Evolutionary conservation across 1,140 invertebrate species (phyloP).

Genomic region (Heliconius himera): DNA sequence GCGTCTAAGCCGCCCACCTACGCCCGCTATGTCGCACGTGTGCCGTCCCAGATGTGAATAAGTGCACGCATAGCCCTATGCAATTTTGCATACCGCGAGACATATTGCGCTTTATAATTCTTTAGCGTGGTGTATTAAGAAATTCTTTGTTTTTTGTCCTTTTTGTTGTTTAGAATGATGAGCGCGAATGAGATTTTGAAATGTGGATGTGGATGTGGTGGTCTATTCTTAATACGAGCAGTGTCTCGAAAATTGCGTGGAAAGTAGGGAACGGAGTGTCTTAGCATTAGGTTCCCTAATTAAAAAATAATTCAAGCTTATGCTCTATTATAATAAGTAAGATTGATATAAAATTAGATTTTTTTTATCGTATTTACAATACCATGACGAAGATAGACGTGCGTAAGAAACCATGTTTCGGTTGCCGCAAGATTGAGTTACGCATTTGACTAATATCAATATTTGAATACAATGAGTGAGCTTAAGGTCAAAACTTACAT

Average conservation of each 20-base stretch:
- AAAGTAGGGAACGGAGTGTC: no score
- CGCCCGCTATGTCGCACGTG: conserved; percentile 45
- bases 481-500: conserved; percentile 5
- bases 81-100: conserved; percentile 55
- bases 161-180: neutral
- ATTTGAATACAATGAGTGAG: neutral
- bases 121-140: conserved; percentile 23
- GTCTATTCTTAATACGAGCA: no score
- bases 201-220: no score
- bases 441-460: conserved; percentile 14
- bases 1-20: conserved; percentile 49
- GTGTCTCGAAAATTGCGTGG: no score
- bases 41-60: conserved; percentile 57
- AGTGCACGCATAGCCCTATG: conserved; percentile 52
- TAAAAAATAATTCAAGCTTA: no score
- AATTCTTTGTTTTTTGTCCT: neutral
- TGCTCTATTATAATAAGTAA: neutral
- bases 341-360: neutral
- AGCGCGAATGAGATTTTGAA: no score
- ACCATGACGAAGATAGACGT: conserved; percentile 25
- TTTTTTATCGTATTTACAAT: conserved; percentile 19
- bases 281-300: no score
- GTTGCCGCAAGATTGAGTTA: conserved; percentile 47
- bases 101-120: conserved; percentile 42
- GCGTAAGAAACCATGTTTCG: conserved; percentile 50